phyloP scores from a whole-genome alignment of 1,140 invertebrate species.

The Neuroterus valhalla region DNA sequence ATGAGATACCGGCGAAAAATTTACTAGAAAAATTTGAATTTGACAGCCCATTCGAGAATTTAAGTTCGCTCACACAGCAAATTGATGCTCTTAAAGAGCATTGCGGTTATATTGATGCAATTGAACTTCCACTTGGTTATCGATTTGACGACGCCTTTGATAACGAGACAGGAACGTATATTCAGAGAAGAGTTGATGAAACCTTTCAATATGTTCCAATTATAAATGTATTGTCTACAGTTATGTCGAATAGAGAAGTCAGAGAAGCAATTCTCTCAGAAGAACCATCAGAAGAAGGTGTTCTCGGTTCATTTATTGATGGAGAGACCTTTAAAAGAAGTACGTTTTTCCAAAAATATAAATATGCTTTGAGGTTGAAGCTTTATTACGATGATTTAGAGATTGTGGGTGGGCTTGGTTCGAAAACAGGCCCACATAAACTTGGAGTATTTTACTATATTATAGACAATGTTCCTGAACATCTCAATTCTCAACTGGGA shows the following conservation, averaged over 20 bases:
- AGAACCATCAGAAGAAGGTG: neutral
- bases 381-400: constrained; percentile 40
- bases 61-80: constrained; percentile 5
- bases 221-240: neutral
- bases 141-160: constrained; percentile 6
- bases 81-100: neutral
- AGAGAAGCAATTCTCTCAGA: constrained; percentile 26
- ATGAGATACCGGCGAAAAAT: neutral
- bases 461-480: constrained; percentile 12
- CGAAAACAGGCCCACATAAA: constrained; percentile 40
- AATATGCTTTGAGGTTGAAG: constrained; percentile 31
- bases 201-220: constrained; percentile 35
- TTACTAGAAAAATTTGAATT: neutral
- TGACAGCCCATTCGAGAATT: constrained; percentile 28
- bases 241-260: constrained; percentile 28
- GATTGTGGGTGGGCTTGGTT: constrained; percentile 16
- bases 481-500: constrained; percentile 28
- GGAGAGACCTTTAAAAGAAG: constrained; percentile 9
- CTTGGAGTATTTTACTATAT: constrained; percentile 27
- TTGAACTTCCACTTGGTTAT: constrained; percentile 1
- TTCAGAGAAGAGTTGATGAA: neutral
- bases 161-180: neutral
- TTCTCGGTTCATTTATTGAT: constrained; percentile 27
- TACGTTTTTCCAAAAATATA: constrained; percentile 19
- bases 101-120: constrained; percentile 11